A percentile compares a stretch with the other conserved stretches of the same genome.
Conservation (phyloP, 2,113 vertebrate genomes). For the Sapajus apella region DNA sequence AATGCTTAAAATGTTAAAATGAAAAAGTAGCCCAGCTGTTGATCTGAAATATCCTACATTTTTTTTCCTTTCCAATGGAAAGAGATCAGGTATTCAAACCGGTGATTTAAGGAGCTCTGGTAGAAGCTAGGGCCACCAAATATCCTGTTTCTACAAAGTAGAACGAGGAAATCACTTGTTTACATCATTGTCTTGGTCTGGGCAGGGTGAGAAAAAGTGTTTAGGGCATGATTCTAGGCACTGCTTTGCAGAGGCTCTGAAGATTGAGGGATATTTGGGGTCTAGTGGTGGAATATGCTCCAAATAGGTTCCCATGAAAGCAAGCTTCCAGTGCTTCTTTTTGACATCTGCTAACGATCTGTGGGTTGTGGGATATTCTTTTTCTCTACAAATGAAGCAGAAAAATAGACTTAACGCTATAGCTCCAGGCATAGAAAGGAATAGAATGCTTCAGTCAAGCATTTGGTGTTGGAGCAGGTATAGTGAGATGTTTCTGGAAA, state of each 20-base stretch:
- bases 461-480: not conserved
- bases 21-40: not conserved
- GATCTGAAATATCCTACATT: not conserved
- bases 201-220: not conserved
- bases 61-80: not conserved
- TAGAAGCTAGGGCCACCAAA: not conserved
- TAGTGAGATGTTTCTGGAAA: not conserved
- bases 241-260: not conserved
- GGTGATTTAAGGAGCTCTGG: not conserved
- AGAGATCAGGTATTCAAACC: slow-evolving; percentile 13
- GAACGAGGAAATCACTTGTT: slow-evolving; percentile 12
- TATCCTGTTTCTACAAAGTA: slow-evolving; percentile 30
- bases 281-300: not conserved
- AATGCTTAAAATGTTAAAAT: slow-evolving; percentile 35
- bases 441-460: not conserved
- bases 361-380: not conserved
- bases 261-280: not conserved
- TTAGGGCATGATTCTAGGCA: not conserved
- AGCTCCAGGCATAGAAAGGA: not conserved
- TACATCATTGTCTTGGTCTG: not conserved
- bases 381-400: not conserved
- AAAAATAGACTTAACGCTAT: not conserved
- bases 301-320: not conserved
- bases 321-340: not conserved
- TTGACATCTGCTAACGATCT: not conserved